phyloP scores from a whole-genome alignment of 2,888 invertebrate genomes.

The Chironomus tentans region DNA sequence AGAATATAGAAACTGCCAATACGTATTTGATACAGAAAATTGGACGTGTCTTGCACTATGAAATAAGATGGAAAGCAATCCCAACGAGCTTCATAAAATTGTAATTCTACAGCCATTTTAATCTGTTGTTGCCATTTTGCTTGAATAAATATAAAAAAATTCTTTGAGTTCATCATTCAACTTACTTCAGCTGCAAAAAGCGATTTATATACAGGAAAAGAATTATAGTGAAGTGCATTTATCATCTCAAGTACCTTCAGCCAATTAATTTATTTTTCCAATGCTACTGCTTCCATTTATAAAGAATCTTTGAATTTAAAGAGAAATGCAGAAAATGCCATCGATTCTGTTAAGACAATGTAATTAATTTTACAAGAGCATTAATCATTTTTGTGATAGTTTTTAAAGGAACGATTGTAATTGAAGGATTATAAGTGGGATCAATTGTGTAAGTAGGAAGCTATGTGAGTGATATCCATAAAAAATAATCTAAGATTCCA shows the following conservation, averaged over 20 bases:
- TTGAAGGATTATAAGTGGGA: background rate
- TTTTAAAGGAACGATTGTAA: background rate
- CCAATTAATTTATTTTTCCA: constrained; percentile 7
- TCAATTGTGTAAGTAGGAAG: no score
- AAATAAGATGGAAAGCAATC: constrained; percentile 17
- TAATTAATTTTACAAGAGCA: background rate
- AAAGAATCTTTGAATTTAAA: background rate
- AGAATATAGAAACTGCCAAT: background rate
- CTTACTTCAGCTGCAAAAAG: background rate
- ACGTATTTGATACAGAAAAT: constrained; percentile 2
- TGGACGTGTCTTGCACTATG: constrained; percentile 17
- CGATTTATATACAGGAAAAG: background rate
- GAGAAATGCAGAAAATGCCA: no score
- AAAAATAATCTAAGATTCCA: no score
- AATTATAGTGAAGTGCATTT: constrained; percentile 20
- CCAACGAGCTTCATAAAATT: background rate
- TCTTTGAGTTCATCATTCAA: no score
- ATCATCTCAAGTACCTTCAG: constrained; percentile 2
- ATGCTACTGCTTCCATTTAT: background rate
- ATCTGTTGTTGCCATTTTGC: no score
- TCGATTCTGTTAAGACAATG: background rate
- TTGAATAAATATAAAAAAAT: no score
- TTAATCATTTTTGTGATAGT: background rate
- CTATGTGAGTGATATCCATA: no score
- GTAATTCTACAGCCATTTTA: constrained; percentile 1